These are phyloP conservation scores for Trichopoda pennipes DNA, from an alignment of 2,888 invertebrate genomes.

Conservation along the genomic window DNA sequence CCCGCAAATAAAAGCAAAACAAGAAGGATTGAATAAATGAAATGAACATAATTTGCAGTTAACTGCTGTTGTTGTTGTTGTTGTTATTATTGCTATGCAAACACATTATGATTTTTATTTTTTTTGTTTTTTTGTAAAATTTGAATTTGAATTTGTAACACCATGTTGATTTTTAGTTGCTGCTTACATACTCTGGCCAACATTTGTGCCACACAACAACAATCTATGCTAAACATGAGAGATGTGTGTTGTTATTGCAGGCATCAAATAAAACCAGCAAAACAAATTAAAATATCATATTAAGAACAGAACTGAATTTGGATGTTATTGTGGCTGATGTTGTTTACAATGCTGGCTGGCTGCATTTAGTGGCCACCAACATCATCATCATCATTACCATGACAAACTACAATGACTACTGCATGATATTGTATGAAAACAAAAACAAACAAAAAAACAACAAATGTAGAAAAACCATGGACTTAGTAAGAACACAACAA, in stretches of 20 bases:
- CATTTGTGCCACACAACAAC: slow-evolving; percentile 24
- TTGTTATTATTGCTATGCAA: too few species aligned
- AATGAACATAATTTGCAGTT: slow-evolving; percentile 65
- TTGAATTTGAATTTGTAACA: slow-evolving; percentile 38
- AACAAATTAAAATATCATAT: slow-evolving; percentile 41
- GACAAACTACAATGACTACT: slow-evolving; percentile 35
- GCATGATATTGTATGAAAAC: slow-evolving; percentile 9
- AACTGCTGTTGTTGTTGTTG: slow-evolving; percentile 39
- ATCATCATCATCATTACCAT: slow-evolving; percentile 31
- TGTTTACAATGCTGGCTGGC: slow-evolving; percentile 29
- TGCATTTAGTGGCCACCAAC: slow-evolving; percentile 45
- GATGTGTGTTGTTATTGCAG: not conserved
- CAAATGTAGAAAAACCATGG: not conserved
- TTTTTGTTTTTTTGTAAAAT: slow-evolving; percentile 30
- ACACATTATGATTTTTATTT: slow-evolving; percentile 60
- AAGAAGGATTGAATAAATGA: not conserved
- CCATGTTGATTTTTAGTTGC: not conserved
- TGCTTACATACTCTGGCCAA: slow-evolving; percentile 11
- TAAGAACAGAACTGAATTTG: slow-evolving; percentile 18
- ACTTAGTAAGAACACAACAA: slow-evolving; percentile 26
- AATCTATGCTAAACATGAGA: slow-evolving; percentile 28
- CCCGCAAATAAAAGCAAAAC: not conserved
- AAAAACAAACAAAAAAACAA: slow-evolving; percentile 9
- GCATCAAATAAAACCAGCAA: slow-evolving; percentile 12
- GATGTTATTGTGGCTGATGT: slow-evolving; percentile 27